Conservation (phyloP, 1,140 invertebrate genomes). For the Drosophila ficusphila region DNA sequence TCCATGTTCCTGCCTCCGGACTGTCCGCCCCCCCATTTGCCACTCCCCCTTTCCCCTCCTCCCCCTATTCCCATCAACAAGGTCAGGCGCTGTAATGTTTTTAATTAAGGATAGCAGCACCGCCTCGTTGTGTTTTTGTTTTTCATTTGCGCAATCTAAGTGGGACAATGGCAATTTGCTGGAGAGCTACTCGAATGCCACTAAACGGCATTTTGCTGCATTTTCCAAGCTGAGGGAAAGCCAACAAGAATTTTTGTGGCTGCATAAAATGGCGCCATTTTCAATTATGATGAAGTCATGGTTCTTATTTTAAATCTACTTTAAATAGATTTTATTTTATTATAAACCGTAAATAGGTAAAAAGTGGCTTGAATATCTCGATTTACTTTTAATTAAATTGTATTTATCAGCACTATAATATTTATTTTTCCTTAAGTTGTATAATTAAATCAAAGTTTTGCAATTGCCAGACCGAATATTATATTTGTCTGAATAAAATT, state of each 20-base stretch:
- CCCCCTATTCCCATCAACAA: slow-evolving; percentile 1
- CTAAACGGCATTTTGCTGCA: background rate
- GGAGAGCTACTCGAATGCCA: slow-evolving; percentile 13
- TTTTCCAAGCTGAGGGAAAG: background rate
- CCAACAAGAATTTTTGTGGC: background rate
- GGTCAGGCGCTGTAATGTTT: slow-evolving; percentile 64
- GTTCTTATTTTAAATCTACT: background rate
- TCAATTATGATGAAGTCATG: too few species aligned
- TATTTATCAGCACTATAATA: background rate
- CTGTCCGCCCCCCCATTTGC: slow-evolving; percentile 26
- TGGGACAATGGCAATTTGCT: slow-evolving; percentile 39
- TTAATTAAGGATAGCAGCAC: slow-evolving; percentile 53
- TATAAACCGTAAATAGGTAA: too few species aligned
- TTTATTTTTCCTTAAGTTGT: background rate
- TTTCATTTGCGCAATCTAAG: slow-evolving; percentile 35
- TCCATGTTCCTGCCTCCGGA: slow-evolving; percentile 15
- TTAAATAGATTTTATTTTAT: background rate
- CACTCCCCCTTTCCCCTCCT: background rate
- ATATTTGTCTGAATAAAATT: slow-evolving; percentile 10
- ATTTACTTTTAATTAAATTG: too few species aligned
- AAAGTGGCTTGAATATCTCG: too few species aligned
- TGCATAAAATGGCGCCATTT: too few species aligned
- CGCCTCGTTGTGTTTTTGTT: slow-evolving; percentile 30
- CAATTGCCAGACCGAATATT: background rate
- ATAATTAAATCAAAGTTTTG: background rate